Conservation (phyloP, 2,888 invertebrate species). For the Phyllotreta cruciferae region DNA sequence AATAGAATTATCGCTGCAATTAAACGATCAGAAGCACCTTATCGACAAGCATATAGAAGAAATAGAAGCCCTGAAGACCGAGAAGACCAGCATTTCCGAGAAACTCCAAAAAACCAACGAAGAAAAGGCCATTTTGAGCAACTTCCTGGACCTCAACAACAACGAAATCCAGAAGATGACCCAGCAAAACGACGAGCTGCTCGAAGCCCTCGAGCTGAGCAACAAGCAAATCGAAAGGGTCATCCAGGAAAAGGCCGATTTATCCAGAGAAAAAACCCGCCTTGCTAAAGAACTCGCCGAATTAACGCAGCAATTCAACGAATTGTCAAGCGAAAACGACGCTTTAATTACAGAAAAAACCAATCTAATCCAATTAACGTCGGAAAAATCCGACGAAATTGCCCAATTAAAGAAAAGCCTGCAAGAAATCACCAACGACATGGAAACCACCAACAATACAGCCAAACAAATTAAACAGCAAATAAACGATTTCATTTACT, state of each 20-base stretch:
- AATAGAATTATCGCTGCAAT: too few species aligned
- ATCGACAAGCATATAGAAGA: constrained; percentile 8
- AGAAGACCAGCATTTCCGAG: constrained; percentile 22
- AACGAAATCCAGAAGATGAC: constrained; percentile 39
- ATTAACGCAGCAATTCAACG: background rate
- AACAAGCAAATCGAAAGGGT: constrained; percentile 40
- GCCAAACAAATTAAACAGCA: background rate
- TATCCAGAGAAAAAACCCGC: constrained; percentile 23
- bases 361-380: too few species aligned
- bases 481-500: background rate
- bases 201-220: constrained; percentile 43
- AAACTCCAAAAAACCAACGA: constrained; percentile 29
- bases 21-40: background rate
- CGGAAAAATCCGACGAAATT: too few species aligned
- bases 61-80: constrained; percentile 21
- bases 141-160: constrained; percentile 42
- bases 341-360: background rate
- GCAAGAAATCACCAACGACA: constrained; percentile 34
- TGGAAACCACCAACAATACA: constrained; percentile 18
- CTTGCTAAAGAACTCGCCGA: constrained; percentile 5
- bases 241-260: constrained; percentile 16
- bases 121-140: constrained; percentile 41
- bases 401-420: constrained; percentile 19
- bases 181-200: constrained; percentile 42
- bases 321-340: background rate